Conservation (phyloP, 2,888 invertebrate species). For the Trypoxylon attenuatum region DNA sequence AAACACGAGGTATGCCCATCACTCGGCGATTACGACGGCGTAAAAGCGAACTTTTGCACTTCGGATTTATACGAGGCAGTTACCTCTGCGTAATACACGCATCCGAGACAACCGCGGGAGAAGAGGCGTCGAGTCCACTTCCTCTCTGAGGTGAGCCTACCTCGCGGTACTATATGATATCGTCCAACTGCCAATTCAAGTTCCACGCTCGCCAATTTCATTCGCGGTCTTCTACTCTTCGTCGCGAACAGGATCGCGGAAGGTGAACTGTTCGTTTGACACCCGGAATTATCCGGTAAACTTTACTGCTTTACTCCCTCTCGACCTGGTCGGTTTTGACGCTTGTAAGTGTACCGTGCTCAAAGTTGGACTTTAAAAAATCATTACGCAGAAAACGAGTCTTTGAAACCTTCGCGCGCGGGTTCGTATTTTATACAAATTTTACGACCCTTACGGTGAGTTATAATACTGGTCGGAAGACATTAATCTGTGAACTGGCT, state of each 20-base stretch:
- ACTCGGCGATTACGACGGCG: slow-evolving; percentile 31
- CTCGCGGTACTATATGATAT: slow-evolving; percentile 8
- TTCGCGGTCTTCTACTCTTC: slow-evolving; percentile 17
- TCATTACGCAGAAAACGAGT: slow-evolving; percentile 21
- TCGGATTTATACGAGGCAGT: slow-evolving; percentile 25
- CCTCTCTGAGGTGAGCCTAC: not conserved
- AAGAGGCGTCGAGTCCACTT: slow-evolving; percentile 2
- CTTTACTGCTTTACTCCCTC: slow-evolving; percentile 6
- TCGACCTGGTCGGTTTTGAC: not conserved
- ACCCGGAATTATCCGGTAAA: slow-evolving; percentile 37
- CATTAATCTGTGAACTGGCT: no score
- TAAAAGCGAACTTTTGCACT: slow-evolving; percentile 19
- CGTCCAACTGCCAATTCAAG: slow-evolving; percentile 26
- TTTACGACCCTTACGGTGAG: no score
- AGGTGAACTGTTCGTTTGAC: not conserved
- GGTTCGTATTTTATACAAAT: no score
- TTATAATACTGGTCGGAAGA: no score
- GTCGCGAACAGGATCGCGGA: not conserved
- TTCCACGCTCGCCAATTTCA: slow-evolving; percentile 27
- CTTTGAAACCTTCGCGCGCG: no score
- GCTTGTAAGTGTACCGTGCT: no score
- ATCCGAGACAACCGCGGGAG: not conserved
- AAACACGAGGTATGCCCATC: slow-evolving; percentile 32
- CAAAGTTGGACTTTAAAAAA: no score
- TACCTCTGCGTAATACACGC: not conserved